Base-by-base conservation (phyloP, 2,797 vertebrate genomes). In the Darevskia nairensis region DNA sequence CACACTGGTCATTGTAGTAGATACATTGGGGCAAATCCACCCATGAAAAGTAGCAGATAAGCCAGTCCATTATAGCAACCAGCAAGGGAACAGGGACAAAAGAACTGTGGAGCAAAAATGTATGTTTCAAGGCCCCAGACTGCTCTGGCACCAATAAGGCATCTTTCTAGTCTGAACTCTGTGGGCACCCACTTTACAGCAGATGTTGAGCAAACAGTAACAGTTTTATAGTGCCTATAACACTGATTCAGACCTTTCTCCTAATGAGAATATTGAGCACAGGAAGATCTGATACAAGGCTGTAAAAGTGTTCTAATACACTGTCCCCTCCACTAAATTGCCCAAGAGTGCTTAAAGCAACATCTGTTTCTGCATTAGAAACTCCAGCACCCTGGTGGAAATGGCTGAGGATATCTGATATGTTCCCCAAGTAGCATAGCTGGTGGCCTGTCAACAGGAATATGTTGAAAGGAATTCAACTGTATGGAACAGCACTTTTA, bases 391-490 rank as follows among this genome's bases (percentile, higher is more conserved):
- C 93, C 94, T 92, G 46, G 87, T 91, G 93, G 91, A 91, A 92
- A 86, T 88, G 91, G 89, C 89, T 92, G 87, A 95, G 78, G 91
- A 76, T 93, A 84, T 93, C 86, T 74, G 71, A 91, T 94, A 76
- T 1, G 71, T 89, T 94, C 93, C 94, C 94, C 0, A 39, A 92
- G 93, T 94, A 91, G 64, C 78, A 91, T 92, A 92, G 92, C 93
- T 93, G 93, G 93, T 95, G 95, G 94, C 88, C 68, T 72, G 93
- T 93, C 93, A 93, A 87, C 92, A 93, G 92, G 68, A 94, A 90
- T 94, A 88, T 0, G 0, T 88, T 85, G 93, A 94, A 90, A 91
- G 88, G 90, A 93, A 81, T 92, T 93, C 4, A 23, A 1, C 89
- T 92, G 89, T 81, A 92, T 88, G 91, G 93, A 89, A 86, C 90